phyloP scores from a whole-genome alignment of 2,888 invertebrate genomes.

The Volucella inanis region DNA sequence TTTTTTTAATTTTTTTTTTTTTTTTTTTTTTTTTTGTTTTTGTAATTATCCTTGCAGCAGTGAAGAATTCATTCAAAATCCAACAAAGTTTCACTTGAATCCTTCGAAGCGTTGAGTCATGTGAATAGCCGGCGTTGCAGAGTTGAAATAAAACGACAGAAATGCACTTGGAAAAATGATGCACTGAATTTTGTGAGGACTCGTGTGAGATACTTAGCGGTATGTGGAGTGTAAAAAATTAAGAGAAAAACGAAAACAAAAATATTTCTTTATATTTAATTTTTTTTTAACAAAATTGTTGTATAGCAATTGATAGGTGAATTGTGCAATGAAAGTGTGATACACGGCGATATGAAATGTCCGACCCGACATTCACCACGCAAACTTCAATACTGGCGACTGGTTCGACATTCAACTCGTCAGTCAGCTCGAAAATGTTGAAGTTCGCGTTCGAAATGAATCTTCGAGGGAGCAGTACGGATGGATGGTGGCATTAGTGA shows the following conservation, averaged over 20 bases:
- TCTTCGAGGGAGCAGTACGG: slow-evolving; percentile 28
- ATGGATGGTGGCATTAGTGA: neutral
- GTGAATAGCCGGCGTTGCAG: slow-evolving; percentile 17
- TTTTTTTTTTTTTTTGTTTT: neutral
- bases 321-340: slow-evolving; percentile 50
- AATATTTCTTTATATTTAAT: neutral
- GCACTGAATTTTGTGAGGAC: slow-evolving; percentile 4
- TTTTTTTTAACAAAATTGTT: neutral
- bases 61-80: slow-evolving; percentile 1
- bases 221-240: slow-evolving; percentile 1
- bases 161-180: neutral
- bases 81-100: slow-evolving; percentile 50
- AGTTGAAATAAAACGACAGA: neutral
- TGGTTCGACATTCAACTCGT: slow-evolving; percentile 64
- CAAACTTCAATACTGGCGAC: slow-evolving; percentile 81
- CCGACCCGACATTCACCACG: slow-evolving; percentile 80
- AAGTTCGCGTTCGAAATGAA: slow-evolving; percentile 66
- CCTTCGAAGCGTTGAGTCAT: slow-evolving; percentile 21
- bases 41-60: neutral
- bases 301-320: slow-evolving; percentile 27
- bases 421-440: slow-evolving; percentile 66
- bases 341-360: slow-evolving; percentile 68
- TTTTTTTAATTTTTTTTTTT: neutral
- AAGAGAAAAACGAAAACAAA: neutral
- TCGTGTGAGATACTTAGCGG: neutral